A percentile compares a stretch with the other conserved stretches of the same genome.
Conservation (phyloP, 2,888 invertebrate genomes). For the Scaptomyza reducta region DNA sequence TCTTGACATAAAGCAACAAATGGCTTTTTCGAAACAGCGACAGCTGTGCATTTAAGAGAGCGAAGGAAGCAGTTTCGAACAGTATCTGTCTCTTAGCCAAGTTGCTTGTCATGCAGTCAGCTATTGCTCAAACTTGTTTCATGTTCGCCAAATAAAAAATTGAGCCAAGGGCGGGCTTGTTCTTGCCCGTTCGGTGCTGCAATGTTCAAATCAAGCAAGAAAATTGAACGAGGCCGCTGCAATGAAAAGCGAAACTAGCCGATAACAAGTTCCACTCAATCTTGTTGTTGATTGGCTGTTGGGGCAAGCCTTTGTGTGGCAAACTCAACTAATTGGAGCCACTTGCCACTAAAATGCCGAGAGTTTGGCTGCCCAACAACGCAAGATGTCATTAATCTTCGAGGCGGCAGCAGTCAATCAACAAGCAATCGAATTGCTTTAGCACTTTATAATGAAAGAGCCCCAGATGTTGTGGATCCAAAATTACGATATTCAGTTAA, state of each 20-base stretch:
- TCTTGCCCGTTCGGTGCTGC: slow-evolving; percentile 45
- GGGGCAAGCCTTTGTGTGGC: slow-evolving; percentile 38
- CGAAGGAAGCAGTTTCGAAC: slow-evolving; percentile 33
- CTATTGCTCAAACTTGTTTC: slow-evolving; percentile 55
- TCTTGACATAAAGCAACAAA: slow-evolving; percentile 64
- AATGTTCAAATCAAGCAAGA: slow-evolving; percentile 49
- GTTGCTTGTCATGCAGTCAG: slow-evolving; percentile 39
- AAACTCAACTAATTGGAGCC: slow-evolving; percentile 52
- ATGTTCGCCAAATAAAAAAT: slow-evolving; percentile 52
- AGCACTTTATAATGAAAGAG: slow-evolving; percentile 19
- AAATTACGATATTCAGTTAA: not conserved
- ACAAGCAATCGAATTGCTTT: slow-evolving; percentile 32
- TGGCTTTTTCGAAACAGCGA: slow-evolving; percentile 42
- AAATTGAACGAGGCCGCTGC: slow-evolving; percentile 42
- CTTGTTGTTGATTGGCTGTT: slow-evolving; percentile 35
- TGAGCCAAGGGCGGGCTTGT: slow-evolving; percentile 76
- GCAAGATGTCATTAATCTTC: slow-evolving; percentile 54
- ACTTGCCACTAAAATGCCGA: slow-evolving; percentile 27
- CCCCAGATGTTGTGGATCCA: slow-evolving; percentile 1
- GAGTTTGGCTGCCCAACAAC: slow-evolving; percentile 10
- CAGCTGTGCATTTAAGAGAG: slow-evolving; percentile 35
- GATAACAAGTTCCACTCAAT: slow-evolving; percentile 51
- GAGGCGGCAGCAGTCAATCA: slow-evolving; percentile 50
- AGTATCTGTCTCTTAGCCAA: not conserved
- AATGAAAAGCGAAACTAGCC: slow-evolving; percentile 65